A percentile compares a stretch with the other conserved stretches of the same genome.
Conservation (phyloP, 2,113 vertebrate species). For the Misgurnus anguillicaudatus region DNA sequence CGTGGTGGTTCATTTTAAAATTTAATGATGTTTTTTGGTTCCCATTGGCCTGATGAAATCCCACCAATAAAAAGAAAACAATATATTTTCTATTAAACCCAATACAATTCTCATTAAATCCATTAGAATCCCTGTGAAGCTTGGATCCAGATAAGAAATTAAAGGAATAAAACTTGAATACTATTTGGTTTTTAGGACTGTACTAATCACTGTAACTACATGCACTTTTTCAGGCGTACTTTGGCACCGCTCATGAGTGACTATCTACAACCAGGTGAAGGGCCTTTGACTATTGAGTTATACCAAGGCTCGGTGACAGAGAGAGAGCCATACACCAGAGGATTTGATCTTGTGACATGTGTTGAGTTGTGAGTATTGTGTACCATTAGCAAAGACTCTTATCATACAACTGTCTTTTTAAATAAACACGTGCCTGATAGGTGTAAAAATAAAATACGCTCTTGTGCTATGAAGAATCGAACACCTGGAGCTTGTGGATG, state of each 20-base stretch:
- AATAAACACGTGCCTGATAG: background rate
- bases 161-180: too few relatives aligned
- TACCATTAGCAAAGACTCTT: background rate
- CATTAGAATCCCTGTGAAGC: too few relatives aligned
- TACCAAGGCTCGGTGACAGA: conserved; percentile 88
- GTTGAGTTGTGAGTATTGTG: conserved; percentile 88
- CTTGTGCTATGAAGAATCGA: conserved; percentile 81
- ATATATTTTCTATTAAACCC: too few relatives aligned
- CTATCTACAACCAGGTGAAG: conserved; percentile 80
- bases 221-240: conserved; percentile 68
- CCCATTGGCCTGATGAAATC: too few relatives aligned
- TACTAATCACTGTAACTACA: too few relatives aligned
- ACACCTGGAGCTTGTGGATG: conserved; percentile 81
- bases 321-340: conserved; percentile 83
- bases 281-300: conserved; percentile 80
- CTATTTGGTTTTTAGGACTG: too few relatives aligned
- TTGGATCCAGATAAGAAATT: too few relatives aligned
- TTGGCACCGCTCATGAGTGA: conserved; percentile 80
- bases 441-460: background rate
- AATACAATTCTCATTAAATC: too few relatives aligned
- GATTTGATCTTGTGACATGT: conserved; percentile 88
- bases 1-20: too few relatives aligned
- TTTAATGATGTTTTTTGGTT: too few relatives aligned
- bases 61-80: too few relatives aligned
- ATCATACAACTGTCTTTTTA: background rate